Percentiles rank a stretch among this genome's conserved stretches.
These are phyloP conservation scores for Ceuthmochares aereus DNA, from an alignment of 2,113 vertebrate species.

Conservation along the genomic window DNA sequence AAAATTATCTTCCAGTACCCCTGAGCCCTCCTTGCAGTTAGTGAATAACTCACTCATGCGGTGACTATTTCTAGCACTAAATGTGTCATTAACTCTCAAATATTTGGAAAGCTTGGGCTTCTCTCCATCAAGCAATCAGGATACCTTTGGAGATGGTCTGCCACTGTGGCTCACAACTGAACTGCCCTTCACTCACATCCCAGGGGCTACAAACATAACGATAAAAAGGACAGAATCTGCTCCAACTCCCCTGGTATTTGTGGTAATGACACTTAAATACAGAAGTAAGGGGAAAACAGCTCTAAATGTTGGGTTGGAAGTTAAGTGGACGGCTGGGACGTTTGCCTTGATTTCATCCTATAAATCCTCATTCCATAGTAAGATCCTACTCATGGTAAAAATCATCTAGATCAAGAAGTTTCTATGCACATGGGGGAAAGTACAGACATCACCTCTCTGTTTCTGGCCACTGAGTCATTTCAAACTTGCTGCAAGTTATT, in stretches of 20 bases:
- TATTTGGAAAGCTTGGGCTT: neutral
- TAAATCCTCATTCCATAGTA: neutral
- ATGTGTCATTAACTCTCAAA: neutral
- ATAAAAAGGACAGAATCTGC: neutral
- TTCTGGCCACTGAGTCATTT: neutral
- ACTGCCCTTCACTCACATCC: neutral
- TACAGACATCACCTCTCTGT: neutral
- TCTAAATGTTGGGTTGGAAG: neutral
- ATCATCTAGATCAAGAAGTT: neutral
- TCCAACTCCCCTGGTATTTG: neutral
- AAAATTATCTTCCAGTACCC: neutral
- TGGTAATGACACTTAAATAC: neutral
- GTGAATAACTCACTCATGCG: neutral
- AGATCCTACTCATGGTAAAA: neutral
- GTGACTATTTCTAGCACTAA: neutral
- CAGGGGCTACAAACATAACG: neutral
- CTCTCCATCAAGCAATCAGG: neutral
- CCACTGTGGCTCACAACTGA: accelerated
- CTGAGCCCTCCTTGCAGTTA: neutral
- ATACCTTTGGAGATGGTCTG: neutral
- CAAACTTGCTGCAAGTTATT: neutral
- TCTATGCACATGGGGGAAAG: neutral
- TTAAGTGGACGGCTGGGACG: neutral
- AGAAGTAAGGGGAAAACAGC: neutral
- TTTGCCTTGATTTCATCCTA: neutral